Conservation (phyloP, 2,888 invertebrate genomes). For the Panopea generosa region DNA sequence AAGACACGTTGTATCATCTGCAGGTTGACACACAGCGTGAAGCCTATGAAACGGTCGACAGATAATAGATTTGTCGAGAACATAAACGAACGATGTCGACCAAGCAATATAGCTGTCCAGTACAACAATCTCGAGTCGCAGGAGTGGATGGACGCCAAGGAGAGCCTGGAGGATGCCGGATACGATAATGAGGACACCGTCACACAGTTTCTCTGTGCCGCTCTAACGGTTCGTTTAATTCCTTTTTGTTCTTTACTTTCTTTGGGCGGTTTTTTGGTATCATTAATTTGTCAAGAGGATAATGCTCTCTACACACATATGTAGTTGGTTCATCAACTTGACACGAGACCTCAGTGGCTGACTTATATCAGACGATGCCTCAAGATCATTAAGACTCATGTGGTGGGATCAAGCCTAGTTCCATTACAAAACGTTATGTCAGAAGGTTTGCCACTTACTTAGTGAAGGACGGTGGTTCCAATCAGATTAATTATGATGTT, state of each 20-base stretch:
- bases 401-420: too few relatives aligned
- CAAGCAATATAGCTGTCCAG: slow-evolving; percentile 75
- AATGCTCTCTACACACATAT: too few relatives aligned
- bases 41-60: slow-evolving; percentile 63
- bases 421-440: too few relatives aligned
- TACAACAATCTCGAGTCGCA: slow-evolving; percentile 79
- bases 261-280: background rate
- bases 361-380: too few relatives aligned
- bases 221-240: slow-evolving; percentile 71
- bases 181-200: slow-evolving; percentile 72
- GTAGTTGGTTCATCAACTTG: too few relatives aligned
- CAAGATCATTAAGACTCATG: too few relatives aligned
- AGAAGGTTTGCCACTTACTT: too few relatives aligned
- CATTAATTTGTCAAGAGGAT: too few relatives aligned
- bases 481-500: too few relatives aligned
- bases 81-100: slow-evolving; percentile 79
- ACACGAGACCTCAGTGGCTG: too few relatives aligned
- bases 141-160: slow-evolving; percentile 81
- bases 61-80: slow-evolving; percentile 64
- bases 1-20: too few relatives aligned
- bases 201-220: slow-evolving; percentile 72
- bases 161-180: slow-evolving; percentile 74
- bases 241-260: background rate
- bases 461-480: too few relatives aligned
- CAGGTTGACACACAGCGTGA: slow-evolving; percentile 70